A percentile compares a stretch with the other conserved stretches of the same genome.
These are phyloP conservation scores for Ceyx melanurus DNA, from an alignment of 2,113 vertebrate genomes.

Conservation along the genomic window DNA sequence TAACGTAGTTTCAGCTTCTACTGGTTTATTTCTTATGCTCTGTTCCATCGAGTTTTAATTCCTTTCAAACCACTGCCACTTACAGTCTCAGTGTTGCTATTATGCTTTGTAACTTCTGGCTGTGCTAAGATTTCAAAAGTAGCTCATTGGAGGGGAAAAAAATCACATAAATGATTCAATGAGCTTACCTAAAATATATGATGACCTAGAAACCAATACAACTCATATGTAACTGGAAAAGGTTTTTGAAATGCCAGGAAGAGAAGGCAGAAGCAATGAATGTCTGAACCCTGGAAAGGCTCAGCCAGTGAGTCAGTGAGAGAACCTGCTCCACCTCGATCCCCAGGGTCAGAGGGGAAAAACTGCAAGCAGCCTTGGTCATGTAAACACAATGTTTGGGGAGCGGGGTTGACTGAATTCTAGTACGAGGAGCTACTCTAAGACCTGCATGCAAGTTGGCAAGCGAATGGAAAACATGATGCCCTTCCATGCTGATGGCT, in stretches of 20 bases:
- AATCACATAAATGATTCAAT: background rate
- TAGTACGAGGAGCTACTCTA: background rate
- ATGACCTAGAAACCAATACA: background rate
- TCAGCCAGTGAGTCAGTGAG: background rate
- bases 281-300: background rate
- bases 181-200: background rate
- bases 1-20: background rate
- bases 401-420: background rate
- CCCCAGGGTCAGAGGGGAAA: background rate
- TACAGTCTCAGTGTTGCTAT: background rate
- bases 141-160: background rate
- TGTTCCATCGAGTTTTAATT: background rate
- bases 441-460: background rate
- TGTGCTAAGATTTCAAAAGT: background rate
- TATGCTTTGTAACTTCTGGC: background rate
- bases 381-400: fast-evolving
- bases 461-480: background rate
- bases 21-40: background rate
- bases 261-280: background rate
- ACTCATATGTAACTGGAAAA: background rate
- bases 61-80: background rate
- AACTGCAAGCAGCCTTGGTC: background rate
- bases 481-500: background rate
- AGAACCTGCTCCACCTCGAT: background rate
- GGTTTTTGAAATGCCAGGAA: background rate